These are phyloP conservation scores for Euwallacea similis DNA, from an alignment of 1,140 invertebrate species.

Conservation along the genomic window DNA sequence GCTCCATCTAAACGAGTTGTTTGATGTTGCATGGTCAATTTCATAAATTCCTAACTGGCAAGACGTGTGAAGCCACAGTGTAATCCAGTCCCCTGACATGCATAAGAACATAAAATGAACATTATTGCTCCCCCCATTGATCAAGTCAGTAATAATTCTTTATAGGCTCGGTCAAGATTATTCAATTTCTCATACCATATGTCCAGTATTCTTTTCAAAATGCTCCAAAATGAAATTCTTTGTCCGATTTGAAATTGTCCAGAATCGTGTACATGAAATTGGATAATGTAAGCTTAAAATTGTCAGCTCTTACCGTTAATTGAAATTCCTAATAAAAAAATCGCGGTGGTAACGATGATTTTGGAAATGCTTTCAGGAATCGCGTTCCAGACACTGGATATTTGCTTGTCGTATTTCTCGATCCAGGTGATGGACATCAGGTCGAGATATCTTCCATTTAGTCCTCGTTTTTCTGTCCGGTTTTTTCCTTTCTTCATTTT, in stretches of 20 bases:
- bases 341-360: constrained; percentile 52
- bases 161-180: too few species aligned
- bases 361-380: constrained; percentile 53
- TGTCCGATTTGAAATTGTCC: too few species aligned
- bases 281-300: too few species aligned
- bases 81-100: constrained; percentile 64
- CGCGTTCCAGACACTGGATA: constrained; percentile 55
- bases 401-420: constrained; percentile 53
- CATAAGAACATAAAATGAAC: not conserved
- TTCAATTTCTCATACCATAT: too few species aligned
- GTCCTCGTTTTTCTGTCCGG: not conserved
- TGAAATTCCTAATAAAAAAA: constrained; percentile 57
- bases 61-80: constrained; percentile 62
- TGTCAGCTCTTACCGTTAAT: constrained; percentile 54
- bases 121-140: too few species aligned
- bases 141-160: too few species aligned
- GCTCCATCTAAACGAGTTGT: constrained; percentile 29
- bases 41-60: constrained; percentile 58
- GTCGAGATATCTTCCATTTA: constrained; percentile 38
- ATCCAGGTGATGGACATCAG: constrained; percentile 56
- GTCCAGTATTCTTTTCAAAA: too few species aligned
- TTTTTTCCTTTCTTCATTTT: not conserved
- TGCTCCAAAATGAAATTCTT: too few species aligned
- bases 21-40: constrained; percentile 26
- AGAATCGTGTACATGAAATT: too few species aligned